Percentiles rank a stretch among this genome's conserved stretches.
Conservation (phyloP, 2,888 invertebrate species). For the Xanthorhoe designata region DNA sequence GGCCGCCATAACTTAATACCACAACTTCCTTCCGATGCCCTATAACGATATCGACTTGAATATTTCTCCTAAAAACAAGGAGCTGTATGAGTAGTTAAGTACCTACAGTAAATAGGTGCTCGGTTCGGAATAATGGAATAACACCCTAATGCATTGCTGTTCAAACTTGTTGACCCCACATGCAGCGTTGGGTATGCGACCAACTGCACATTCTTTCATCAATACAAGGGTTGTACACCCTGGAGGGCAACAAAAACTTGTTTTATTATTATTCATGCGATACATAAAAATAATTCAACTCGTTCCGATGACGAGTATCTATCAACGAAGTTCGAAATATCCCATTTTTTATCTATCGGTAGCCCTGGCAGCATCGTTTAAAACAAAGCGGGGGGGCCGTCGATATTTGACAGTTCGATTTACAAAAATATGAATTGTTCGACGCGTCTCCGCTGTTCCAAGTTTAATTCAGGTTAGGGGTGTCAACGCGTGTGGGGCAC, state of each 20-base stretch:
- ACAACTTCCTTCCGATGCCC: conserved; percentile 84
- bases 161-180: conserved; percentile 76
- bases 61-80: conserved; percentile 45
- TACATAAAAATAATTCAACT: conserved; percentile 65
- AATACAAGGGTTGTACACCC: conserved; percentile 77
- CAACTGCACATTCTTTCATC: conserved; percentile 79
- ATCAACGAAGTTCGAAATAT: conserved; percentile 66
- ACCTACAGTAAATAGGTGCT: conserved; percentile 25
- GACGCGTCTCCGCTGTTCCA: conserved; percentile 53
- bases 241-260: conserved; percentile 73
- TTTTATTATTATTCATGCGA: conserved; percentile 75
- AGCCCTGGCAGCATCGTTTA: conserved; percentile 64
- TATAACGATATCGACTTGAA: conserved; percentile 54
- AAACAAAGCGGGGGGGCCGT: conserved; percentile 72
- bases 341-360: conserved; percentile 58
- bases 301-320: conserved; percentile 68
- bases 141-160: conserved; percentile 63
- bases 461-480: conserved; percentile 76
- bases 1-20: conserved; percentile 70
- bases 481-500: conserved; percentile 70
- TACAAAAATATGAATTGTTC: conserved; percentile 55
- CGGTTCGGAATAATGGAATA: conserved; percentile 43
- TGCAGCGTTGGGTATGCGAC: conserved; percentile 57
- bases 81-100: conserved; percentile 37
- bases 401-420: conserved; percentile 60